Conservation (phyloP, 2,888 invertebrate genomes). For the Yponomeuta malinellus region DNA sequence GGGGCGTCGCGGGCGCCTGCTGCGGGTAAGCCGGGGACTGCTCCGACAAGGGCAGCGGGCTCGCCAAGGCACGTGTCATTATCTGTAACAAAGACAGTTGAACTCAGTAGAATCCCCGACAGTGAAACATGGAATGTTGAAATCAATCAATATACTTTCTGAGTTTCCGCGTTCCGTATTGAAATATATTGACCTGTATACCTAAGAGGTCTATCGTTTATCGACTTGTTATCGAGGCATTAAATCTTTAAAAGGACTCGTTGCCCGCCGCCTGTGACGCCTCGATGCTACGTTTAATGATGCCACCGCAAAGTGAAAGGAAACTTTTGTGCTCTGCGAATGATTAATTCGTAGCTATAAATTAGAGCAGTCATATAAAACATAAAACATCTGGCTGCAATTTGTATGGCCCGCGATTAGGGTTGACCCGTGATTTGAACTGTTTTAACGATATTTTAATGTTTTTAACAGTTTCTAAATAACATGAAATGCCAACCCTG, state of each 20-base stretch:
- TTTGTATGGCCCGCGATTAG: too few relatives aligned
- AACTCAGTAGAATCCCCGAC: background rate
- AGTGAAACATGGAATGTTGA: background rate
- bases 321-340: background rate
- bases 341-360: constrained; percentile 4
- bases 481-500: too few relatives aligned
- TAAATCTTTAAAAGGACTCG: background rate
- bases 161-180: background rate
- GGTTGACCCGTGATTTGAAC: too few relatives aligned
- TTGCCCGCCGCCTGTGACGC: background rate
- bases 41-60: constrained; percentile 37
- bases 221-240: background rate
- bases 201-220: too few relatives aligned
- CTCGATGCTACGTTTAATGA: background rate
- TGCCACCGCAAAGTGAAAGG: background rate
- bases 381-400: too few relatives aligned
- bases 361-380: too few relatives aligned
- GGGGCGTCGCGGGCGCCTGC: background rate
- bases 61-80: constrained; percentile 44
- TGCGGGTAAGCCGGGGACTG: background rate
- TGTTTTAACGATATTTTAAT: too few relatives aligned
- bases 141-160: too few relatives aligned
- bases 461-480: too few relatives aligned
- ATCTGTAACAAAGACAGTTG: constrained; percentile 36
- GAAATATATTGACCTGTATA: background rate